Conservation (phyloP, 64 coral and sea anemone genomes). For the Pocillopora verrucosa region DNA sequence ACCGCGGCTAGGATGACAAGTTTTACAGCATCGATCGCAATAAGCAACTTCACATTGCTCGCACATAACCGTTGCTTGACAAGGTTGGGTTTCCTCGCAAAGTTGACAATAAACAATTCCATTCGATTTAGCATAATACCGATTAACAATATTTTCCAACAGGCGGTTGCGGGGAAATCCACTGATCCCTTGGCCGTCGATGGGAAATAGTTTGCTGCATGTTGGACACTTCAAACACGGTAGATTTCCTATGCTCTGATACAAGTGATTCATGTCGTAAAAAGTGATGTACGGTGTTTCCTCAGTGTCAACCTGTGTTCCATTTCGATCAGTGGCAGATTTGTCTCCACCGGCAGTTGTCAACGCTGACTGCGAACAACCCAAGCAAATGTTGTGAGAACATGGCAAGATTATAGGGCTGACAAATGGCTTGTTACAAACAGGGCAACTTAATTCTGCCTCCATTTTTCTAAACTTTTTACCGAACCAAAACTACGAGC, state of each 20-base stretch:
- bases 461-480: slow-evolving; percentile 50
- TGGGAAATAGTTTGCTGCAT: slow-evolving; percentile 76
- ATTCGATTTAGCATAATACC: slow-evolving; percentile 83
- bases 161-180: slow-evolving; percentile 81
- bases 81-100: slow-evolving; percentile 76
- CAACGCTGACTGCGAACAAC: slow-evolving; percentile 61
- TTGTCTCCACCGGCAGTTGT: slow-evolving; percentile 36
- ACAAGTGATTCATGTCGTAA: slow-evolving; percentile 82
- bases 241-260: slow-evolving; percentile 86
- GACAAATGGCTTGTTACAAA: slow-evolving; percentile 84
- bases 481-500: no score
- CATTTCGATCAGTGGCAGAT: not conserved
- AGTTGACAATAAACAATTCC: slow-evolving; percentile 87
- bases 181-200: slow-evolving; percentile 67
- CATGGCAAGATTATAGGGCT: slow-evolving; percentile 83
- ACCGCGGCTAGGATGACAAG: slow-evolving; percentile 88
- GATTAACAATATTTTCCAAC: slow-evolving; percentile 90
- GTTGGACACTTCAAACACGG: slow-evolving; percentile 79
- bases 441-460: slow-evolving; percentile 78
- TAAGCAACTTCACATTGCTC: slow-evolving; percentile 96
- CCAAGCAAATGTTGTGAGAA: slow-evolving; percentile 82
- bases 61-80: slow-evolving; percentile 82
- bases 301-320: slow-evolving; percentile 23
- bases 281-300: slow-evolving; percentile 71
- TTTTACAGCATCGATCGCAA: slow-evolving; percentile 91